Percentiles rank a stretch among this genome's conserved stretches.
Evolutionary conservation across 2,113 vertebrate genomes (phyloP).

Genomic region (Zosterops japonicus): DNA sequence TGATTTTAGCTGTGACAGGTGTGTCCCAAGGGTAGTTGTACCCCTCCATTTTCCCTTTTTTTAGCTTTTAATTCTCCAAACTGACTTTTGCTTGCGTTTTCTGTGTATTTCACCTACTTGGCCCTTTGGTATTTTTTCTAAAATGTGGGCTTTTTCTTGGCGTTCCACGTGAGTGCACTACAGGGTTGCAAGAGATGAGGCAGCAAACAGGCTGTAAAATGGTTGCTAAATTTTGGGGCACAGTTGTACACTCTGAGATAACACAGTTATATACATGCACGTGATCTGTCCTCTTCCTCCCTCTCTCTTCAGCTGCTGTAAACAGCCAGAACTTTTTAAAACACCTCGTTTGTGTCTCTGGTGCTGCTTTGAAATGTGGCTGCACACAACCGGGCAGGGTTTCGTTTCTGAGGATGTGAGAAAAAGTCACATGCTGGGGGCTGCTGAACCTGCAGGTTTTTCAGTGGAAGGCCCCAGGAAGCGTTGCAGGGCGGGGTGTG

Average conservation of each 20-base stretch:
- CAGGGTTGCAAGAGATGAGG: not conserved
- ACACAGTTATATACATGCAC: fast-evolving
- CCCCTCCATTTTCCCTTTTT: fast-evolving
- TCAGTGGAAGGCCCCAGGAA: not conserved
- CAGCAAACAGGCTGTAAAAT: not conserved
- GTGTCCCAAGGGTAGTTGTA: not conserved
- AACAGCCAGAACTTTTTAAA: not conserved
- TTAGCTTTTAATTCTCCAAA: not conserved
- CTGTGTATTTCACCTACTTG: not conserved
- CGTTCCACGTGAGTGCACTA: fast-evolving
- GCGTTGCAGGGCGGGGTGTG: not conserved
- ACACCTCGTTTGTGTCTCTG: fast-evolving
- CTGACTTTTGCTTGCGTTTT: not conserved
- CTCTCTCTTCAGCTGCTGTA: not conserved
- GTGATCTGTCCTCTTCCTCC: not conserved
- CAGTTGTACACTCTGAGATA: not conserved
- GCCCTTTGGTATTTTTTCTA: not conserved
- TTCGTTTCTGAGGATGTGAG: not conserved
- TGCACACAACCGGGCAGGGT: not conserved
- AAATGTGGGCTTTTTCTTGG: not conserved
- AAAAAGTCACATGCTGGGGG: fast-evolving
- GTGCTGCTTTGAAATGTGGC: not conserved
- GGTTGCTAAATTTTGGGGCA: not conserved
- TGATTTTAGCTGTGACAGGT: not conserved
- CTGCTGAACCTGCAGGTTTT: fast-evolving